Base-by-base conservation (phyloP, 2,113 vertebrate genomes). In the Plecotus auritus region DNA sequence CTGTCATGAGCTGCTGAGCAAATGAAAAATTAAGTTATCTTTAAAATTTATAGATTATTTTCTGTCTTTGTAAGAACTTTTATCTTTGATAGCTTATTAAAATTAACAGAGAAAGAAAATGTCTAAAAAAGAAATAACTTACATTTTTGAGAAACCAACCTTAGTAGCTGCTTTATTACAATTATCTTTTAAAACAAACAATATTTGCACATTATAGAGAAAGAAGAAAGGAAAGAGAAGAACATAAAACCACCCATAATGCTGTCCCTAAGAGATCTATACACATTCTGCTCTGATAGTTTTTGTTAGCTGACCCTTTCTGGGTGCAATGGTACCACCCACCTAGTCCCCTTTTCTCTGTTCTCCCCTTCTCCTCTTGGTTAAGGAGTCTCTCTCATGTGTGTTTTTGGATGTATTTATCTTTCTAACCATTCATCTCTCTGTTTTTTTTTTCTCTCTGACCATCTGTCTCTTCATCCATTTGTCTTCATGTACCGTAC, bases 161-260 rank as follows among this genome's bases (percentile, higher is more conserved):
- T 81, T 80, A 77, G n/a, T 69, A 49, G 12, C 90, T 95, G 23
- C 37, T 66, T 67, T 96, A 59, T 61, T 85, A 72, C 54, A 84
- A 56, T 80, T 61, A 67, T 91, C 90, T 70, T 69, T 96, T 90
- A 93, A 81, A 95, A 96, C 9, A 67, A 86, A 64, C 3, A 94
- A 45, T 69, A 85, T 74, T 94, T 94, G 5, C 26, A 90, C 23
- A 22, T 85, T 81, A 37, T 87, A 90, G 59, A 73, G 76, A 85
- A 95, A 89, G 16, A 32, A 90, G 66, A 13, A 73, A 88, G 32
- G 37, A 86, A 89, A 74, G 40, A 88, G 23, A 74, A 90, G 49
- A 81, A 85, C 66, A 92, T 66, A 69, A 66, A 87, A 12, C 45
- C 5, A 40, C 13, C 11, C 6, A 2, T 72, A 47, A 45, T 66